Base-by-base conservation (phyloP, 2,797 vertebrate species). In the Enteromius anoplus region DNA sequence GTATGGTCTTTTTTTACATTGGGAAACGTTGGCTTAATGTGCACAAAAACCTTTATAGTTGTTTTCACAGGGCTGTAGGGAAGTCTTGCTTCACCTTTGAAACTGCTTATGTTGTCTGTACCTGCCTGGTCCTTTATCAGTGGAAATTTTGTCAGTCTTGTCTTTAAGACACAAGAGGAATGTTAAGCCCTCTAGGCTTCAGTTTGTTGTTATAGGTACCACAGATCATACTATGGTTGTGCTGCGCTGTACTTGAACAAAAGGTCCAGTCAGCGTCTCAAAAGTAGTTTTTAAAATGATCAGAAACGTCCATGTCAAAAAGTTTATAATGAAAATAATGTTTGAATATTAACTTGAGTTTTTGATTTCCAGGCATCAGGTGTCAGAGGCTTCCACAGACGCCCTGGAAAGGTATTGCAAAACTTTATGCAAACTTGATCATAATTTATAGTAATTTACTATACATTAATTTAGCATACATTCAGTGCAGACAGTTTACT, bases 331-430 rank as follows among this genome's bases (percentile, higher is more conserved):
- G 1, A 11, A 32, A 42, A 70, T 70, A 42, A 34, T 71, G 40
- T 64, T 70, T 78, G 0, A 78, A 71, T 62, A 17, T 78, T 15
- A 66, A 29, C 72, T 68, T 37, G 45, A 70, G 7, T 81, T 87
- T 81, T 85, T 69, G 85, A 51, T 75, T 82, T 85, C 12, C 90
- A 95, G 94, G 85, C 87, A 53, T 89, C 89, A 69, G 87, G 81
- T 69, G 68, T 88, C 2, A 92, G 91, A 90, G 93, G 92, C 0
- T 92, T 96, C 89, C 97, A 99, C 91, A 96, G 95, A 89, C 95
- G 98, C 79, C 98, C 98, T 85, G 98, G 98, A 88, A 99, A 99
- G 96, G 98, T 99, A 95, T 85, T 89, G 14, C 42, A n/a, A 45
- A 37, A 29, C 60, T 81, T 5, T 45, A 60, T 69, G 9, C 26